Conservation (phyloP, 2,797 vertebrate species). For the Rhinoraja longicauda region DNA sequence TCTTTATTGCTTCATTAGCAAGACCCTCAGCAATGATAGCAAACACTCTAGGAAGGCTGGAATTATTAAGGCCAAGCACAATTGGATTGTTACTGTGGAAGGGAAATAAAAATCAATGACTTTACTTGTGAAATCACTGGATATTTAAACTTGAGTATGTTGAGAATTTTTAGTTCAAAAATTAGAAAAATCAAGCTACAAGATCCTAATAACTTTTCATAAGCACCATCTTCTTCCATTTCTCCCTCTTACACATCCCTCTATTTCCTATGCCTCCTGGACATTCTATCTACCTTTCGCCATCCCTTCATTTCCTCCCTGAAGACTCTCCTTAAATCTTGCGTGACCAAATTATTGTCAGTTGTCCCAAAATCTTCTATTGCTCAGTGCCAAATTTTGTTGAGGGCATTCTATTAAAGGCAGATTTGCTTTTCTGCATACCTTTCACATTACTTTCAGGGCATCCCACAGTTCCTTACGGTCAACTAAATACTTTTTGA, state of each 20-base stretch:
- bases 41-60: slow-evolving; percentile 93
- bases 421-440: too few relatives aligned
- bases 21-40: slow-evolving; percentile 93
- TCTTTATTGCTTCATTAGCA: slow-evolving; percentile 85
- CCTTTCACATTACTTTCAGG: too few relatives aligned
- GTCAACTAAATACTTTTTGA: too few relatives aligned
- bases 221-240: neutral
- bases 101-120: slow-evolving; percentile 8
- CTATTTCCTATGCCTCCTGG: neutral
- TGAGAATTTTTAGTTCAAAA: too few relatives aligned
- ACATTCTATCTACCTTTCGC: neutral
- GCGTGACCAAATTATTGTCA: neutral
- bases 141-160: too few relatives aligned
- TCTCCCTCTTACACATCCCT: neutral
- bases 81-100: slow-evolving; percentile 85
- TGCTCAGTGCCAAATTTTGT: neutral
- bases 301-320: neutral
- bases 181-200: too few relatives aligned
- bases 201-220: neutral
- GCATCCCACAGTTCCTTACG: too few relatives aligned
- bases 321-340: neutral
- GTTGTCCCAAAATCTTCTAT: neutral
- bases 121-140: neutral
- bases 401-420: too few relatives aligned
- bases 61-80: slow-evolving; percentile 88